Percentiles rank a stretch among this genome's conserved stretches.
phyloP scores from a whole-genome alignment of 2,888 invertebrate species.

The Pachliopta kotzebuea region DNA sequence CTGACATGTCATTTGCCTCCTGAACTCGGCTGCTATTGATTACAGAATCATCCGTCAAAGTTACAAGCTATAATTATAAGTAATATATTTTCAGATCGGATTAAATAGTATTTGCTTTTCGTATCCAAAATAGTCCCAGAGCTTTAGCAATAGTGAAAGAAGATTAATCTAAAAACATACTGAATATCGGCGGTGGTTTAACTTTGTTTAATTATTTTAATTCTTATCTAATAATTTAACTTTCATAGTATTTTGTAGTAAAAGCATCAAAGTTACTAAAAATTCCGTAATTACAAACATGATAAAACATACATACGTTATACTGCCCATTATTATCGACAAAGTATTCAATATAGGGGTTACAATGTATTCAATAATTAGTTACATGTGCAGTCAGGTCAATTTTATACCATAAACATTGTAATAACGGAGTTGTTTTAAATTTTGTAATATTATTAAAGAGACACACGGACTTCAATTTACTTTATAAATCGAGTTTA shows the following conservation, averaged over 20 bases:
- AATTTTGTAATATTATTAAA: constrained; percentile 1
- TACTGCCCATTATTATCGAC: constrained; percentile 9
- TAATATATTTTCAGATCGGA: too few species aligned
- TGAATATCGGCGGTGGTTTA: too few species aligned
- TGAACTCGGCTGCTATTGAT: too few species aligned
- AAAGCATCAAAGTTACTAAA: not conserved
- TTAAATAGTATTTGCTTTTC: too few species aligned
- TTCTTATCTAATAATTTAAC: too few species aligned
- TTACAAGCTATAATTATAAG: too few species aligned
- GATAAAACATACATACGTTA: constrained; percentile 13
- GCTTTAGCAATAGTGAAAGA: too few species aligned
- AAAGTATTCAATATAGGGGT: constrained; percentile 18
- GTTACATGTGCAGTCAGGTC: constrained; percentile 13
- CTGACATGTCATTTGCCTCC: too few species aligned
- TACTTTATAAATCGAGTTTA: not conserved
- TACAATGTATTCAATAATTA: constrained; percentile 25
- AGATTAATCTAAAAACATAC: too few species aligned
- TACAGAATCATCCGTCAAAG: too few species aligned
- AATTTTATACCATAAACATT: constrained; percentile 27
- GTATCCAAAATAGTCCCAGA: too few species aligned
- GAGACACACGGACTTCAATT: not conserved
- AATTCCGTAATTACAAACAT: not conserved
- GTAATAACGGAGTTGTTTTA: constrained; percentile 7
- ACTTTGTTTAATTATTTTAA: too few species aligned
- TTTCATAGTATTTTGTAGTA: not conserved